Base-by-base conservation (phyloP, 2,888 invertebrate species). In the Nipponacmea schrenckii region DNA sequence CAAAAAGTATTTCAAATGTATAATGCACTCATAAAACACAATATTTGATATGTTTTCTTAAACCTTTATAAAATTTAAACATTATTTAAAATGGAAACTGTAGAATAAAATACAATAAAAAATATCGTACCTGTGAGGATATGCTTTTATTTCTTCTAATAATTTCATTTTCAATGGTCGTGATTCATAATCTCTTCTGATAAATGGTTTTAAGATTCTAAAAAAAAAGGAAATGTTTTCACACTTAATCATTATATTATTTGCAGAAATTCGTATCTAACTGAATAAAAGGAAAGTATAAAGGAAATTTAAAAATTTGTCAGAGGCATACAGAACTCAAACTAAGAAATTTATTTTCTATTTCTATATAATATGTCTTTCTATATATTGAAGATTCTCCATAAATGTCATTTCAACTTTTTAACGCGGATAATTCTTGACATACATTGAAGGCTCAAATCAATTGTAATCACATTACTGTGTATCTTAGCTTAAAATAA, bases 191-290 rank as follows among this genome's bases (percentile, higher is more conserved):
- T 96, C 95, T 79, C 94, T 90, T 77, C 94, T 91, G 77, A 97
- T 96, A 88, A 93, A 96, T 0, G 96, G 96, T 88, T 94, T 94
- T 71, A 97, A 91, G 69, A 92, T 89, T 69, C 93, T 92, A 76
- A 27, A 81, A 79, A 24, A 14, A 15, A 12, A 17, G 31, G 15
- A 46, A 66, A 46, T n/a, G 2, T 26, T 26, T 46, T 1, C 2
- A 31, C 14, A 62, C 17, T 17, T 56, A 68, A 17, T 5, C 31
- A 20, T 10, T 48, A 20, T 24, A n/a, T n/a, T 14, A 46, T 7
- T 26, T 31, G n/a, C 2, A 5, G 12, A 48, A 17, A 24, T 26
- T 8, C 12, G 56, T 68, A 27, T 20, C 14, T 14, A n/a, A 67
- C 4, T 20, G 15, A 67, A 8, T 45, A 12, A 24, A 26, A 67